Conservation (phyloP, 2,888 invertebrate genomes). For the Dasypolia templi region DNA sequence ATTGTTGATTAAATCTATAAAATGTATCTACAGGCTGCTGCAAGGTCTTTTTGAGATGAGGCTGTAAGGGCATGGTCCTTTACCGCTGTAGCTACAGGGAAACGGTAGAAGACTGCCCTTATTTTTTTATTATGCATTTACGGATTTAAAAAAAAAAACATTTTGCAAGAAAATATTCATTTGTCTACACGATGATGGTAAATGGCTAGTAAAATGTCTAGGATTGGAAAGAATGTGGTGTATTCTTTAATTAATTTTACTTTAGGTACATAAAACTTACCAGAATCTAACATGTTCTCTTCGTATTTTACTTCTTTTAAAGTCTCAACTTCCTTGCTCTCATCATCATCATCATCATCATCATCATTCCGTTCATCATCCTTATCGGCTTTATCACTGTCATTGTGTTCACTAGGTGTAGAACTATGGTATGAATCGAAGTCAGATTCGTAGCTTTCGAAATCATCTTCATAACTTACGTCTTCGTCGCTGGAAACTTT, state of each 20-base stretch:
- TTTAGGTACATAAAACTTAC: slow-evolving; percentile 63
- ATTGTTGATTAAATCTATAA: background rate
- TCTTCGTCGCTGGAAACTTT: slow-evolving; percentile 81
- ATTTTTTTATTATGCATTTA: background rate
- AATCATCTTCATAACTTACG: slow-evolving; percentile 88
- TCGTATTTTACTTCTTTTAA: slow-evolving; percentile 79
- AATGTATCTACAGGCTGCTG: background rate
- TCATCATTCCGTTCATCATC: slow-evolving; percentile 35
- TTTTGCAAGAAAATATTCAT: background rate
- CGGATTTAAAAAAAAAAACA: background rate
- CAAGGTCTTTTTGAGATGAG: background rate
- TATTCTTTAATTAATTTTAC: background rate
- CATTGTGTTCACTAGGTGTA: slow-evolving; percentile 55
- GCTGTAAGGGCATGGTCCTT: background rate
- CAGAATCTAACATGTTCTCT: slow-evolving; percentile 87
- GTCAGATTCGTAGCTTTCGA: slow-evolving; percentile 88
- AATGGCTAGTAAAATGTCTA: background rate
- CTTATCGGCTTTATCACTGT: slow-evolving; percentile 43
- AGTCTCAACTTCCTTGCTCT: slow-evolving; percentile 39
- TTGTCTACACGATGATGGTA: background rate
- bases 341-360: slow-evolving; percentile 32
- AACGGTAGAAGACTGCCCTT: too few relatives aligned
- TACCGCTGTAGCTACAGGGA: background rate
- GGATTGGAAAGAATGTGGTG: background rate
- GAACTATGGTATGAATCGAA: slow-evolving; percentile 86